Base-by-base conservation (phyloP, 2,113 vertebrate species). In the Grantiella picta region DNA sequence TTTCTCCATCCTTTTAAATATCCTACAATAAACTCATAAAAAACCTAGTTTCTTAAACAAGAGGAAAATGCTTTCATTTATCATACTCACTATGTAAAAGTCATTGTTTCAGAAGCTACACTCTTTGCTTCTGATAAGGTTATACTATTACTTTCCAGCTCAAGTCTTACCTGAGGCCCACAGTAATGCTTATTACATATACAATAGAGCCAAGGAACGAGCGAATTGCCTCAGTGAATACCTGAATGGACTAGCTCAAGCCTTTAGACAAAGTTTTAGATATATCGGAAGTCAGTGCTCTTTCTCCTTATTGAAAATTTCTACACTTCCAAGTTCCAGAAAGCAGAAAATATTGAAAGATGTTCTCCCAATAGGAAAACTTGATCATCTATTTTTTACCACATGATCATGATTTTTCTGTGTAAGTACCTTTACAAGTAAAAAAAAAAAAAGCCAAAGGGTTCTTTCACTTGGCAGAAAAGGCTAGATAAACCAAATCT, bases 21-120 rank as follows among this genome's bases (percentile, higher is more conserved):
- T 91, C 59, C 53, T 65, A 83, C 76, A 90, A 83, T 95, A 94
- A 97, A 91, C 87, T 96, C 81, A 92, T 92, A 95, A 86, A 94
- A 94, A 89, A 53, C 17, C n/a, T 76, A 73, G 81, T 79, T 80
- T 95, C 71, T 96, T 91, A 96, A 96, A 93, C 38, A 93, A 82
- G 53, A 59, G 53, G 45, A 80, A 82, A 93, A 52, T 92, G 36
- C 71, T 91, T 95, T 90, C 83, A 90, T 94, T 92, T 95, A 89
- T 95, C 86, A 95, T 54, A 42, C 40, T 89, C 57, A 53, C 47
- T 68, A n/a, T 82, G 60, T 84, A 54, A 82, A 95, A 96, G 76
- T 91, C 83, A 86, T 78, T 65, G 83, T 83, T 90, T 93, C 85
- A 94, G 64, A 70, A 86, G 47, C 56, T 38, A 38, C 47, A 73